Base-by-base conservation (phyloP, 2,797 vertebrate genomes). In the Phyllotis vaccarum region DNA sequence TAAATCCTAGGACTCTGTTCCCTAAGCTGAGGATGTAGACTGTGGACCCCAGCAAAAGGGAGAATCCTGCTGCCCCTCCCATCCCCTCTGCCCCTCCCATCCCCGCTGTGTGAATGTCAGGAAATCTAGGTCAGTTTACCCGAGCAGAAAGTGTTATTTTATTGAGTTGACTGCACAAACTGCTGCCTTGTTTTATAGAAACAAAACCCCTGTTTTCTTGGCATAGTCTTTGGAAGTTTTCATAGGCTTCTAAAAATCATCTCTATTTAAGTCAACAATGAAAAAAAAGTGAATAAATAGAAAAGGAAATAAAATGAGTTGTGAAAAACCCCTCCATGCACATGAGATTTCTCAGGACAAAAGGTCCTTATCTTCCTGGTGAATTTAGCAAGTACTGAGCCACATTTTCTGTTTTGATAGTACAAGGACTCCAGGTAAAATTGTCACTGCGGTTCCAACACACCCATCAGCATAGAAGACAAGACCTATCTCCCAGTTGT, bases 61-160 rank as follows among this genome's bases (percentile, higher is more conserved):
- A 74, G 46, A 88, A 3, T 34, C 94, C 10, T 37, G 21, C 89
- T 46, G 3, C 68, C 58, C 56, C 46, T 58, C 87, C 86, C 64
- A 83, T n/a, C 43, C 64, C 70, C 96, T 78, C 64, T 86, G 94
- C 91, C 91, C 85, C 89, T 97, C 97, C 93, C 54, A 64, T 79
- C 96, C 96, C 96, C 95, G 98, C 97, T 97, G 89, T 60, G 62
- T 80, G 97, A 95, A 98, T 98, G 96, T 98, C 97, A 97, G 96
- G 93, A 97, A 98, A 99, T 98, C 97, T 98, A 98, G 98, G 98
- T 98, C 98, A 98, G 98, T 97, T 98, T 98, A 98, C 97, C 97
- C 98, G 98, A 98, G 98, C 98, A 98, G 98, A 98, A 98, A 98
- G 98, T 98, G 98, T 97, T 97, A 95, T 98, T 98, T 98, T 98